Conservation (phyloP, 2,888 invertebrate species). For the Dasypolia templi region DNA sequence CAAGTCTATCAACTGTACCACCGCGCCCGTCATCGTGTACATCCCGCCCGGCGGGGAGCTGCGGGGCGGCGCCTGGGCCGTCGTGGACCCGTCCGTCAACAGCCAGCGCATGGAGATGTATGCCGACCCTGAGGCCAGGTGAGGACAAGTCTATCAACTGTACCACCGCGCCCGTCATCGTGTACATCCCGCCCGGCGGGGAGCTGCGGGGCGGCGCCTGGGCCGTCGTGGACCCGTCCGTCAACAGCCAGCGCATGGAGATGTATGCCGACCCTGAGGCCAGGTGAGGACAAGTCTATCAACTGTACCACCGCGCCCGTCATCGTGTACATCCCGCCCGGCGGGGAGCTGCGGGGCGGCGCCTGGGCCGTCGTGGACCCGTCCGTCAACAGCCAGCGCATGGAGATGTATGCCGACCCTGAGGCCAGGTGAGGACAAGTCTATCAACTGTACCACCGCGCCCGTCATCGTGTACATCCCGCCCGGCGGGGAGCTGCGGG, state of each 20-base stretch:
- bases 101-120: slow-evolving; percentile 99
- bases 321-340: slow-evolving; percentile 98
- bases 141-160: background rate
- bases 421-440: slow-evolving; percentile 91
- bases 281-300: slow-evolving; percentile 82
- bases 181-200: slow-evolving; percentile 99
- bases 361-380: slow-evolving; percentile 99
- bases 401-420: slow-evolving; percentile 99
- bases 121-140: slow-evolving; percentile 97
- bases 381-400: slow-evolving; percentile 97
- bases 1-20: slow-evolving; percentile 79
- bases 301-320: slow-evolving; percentile 94
- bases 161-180: slow-evolving; percentile 96
- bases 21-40: slow-evolving; percentile 98
- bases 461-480: slow-evolving; percentile 99
- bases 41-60: slow-evolving; percentile 99
- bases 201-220: slow-evolving; percentile 99
- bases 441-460: slow-evolving; percentile 90
- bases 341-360: slow-evolving; percentile 98
- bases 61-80: slow-evolving; percentile 99
- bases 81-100: slow-evolving; percentile 99
- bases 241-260: slow-evolving; percentile 98
- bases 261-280: slow-evolving; percentile 99
- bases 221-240: slow-evolving; percentile 99
- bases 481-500: slow-evolving; percentile 98